Conservation (phyloP, 2,113 vertebrate species). For the Todiramphus chloris region DNA sequence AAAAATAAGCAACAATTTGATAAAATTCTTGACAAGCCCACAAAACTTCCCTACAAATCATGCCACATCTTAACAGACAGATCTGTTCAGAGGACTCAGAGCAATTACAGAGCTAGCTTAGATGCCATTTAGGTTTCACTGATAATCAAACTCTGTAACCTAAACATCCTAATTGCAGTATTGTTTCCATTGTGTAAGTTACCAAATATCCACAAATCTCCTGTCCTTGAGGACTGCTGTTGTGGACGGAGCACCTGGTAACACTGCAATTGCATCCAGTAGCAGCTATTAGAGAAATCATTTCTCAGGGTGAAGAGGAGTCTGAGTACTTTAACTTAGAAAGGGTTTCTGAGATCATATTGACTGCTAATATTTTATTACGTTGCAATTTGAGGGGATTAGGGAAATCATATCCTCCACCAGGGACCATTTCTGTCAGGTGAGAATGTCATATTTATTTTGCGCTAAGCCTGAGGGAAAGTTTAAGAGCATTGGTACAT, state of each 20-base stretch:
- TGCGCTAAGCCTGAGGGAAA: not conserved
- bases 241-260: not conserved
- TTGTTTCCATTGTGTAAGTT: not conserved
- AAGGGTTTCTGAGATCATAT: not conserved
- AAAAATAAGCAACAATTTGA: conserved; percentile 3
- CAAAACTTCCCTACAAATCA: not conserved
- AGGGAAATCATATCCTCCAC: not conserved
- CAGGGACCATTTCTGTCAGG: not conserved
- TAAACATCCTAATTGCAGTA: not conserved
- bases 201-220: not conserved
- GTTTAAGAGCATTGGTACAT: not conserved
- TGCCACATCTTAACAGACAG: not conserved
- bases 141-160: not conserved
- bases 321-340: not conserved
- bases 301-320: not conserved
- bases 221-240: not conserved
- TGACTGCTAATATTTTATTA: not conserved
- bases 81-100: not conserved
- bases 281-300: not conserved
- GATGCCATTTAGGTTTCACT: not conserved
- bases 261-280: not conserved
- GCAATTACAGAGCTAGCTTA: not conserved
- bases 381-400: not conserved
- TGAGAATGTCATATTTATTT: not conserved
- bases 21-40: not conserved